These are phyloP conservation scores for Pristionchus arcanus DNA, from an alignment of 2,888 invertebrate species.

Conservation along the genomic window DNA sequence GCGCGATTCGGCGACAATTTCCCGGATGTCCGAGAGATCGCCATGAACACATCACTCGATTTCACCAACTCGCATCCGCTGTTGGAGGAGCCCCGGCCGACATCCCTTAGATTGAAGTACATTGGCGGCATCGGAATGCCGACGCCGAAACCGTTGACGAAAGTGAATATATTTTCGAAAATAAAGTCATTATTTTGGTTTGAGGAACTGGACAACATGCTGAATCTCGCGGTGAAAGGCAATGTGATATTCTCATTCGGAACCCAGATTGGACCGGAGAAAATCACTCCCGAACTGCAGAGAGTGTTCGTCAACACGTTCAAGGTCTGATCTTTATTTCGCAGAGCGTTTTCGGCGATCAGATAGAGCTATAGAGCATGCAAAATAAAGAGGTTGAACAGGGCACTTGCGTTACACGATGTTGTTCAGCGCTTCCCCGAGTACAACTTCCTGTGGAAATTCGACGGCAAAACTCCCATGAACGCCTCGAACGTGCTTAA, in stretches of 20 bases:
- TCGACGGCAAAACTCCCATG: neutral
- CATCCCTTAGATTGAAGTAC: neutral
- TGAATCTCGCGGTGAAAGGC: conserved; percentile 58
- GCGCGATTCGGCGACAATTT: neutral
- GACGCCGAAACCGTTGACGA: neutral
- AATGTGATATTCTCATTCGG: conserved; percentile 69
- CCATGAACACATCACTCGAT: neutral
- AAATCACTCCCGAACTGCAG: neutral
- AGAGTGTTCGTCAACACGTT: neutral
- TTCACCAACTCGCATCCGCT: conserved; percentile 22
- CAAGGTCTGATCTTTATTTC: neutral
- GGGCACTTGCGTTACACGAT: no score
- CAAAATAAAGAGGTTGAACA: no score
- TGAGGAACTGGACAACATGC: conserved; percentile 56
- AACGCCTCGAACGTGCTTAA: conserved; percentile 62
- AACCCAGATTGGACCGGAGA: conserved; percentile 57
- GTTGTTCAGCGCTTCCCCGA: conserved; percentile 36
- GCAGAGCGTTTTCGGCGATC: no score
- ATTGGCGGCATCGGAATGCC: conserved; percentile 37
- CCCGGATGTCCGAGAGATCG: conserved; percentile 10
- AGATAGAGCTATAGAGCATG: no score
- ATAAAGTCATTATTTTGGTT: neutral
- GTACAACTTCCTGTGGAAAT: conserved; percentile 50
- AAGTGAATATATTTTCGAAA: no score
- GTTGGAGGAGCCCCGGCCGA: conserved; percentile 23